A percentile compares a stretch with the other conserved stretches of the same genome.
Evolutionary conservation across 2,888 invertebrate genomes (phyloP).

Genomic region (Limnephilus marmoratus): DNA sequence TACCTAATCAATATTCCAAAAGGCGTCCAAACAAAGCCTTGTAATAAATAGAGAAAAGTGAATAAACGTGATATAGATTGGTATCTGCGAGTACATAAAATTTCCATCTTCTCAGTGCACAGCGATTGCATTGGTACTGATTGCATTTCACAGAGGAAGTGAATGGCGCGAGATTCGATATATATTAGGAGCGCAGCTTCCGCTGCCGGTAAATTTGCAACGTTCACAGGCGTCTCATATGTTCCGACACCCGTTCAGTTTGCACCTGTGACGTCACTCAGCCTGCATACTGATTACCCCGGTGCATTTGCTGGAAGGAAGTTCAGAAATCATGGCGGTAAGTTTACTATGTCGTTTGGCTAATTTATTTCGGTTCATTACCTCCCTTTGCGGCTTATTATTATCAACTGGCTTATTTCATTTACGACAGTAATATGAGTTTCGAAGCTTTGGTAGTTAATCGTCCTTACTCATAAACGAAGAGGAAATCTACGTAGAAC

Average conservation of each 20-base stretch:
- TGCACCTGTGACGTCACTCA: conserved; percentile 49
- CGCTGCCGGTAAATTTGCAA: conserved; percentile 41
- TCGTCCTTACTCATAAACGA: neutral
- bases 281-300: conserved; percentile 44
- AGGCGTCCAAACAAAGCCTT: neutral
- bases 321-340: conserved; percentile 28
- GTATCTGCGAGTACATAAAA: conserved; percentile 29
- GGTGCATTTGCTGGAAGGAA: conserved; percentile 7
- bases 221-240: conserved; percentile 36
- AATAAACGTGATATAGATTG: conserved; percentile 3
- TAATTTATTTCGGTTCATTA: neutral
- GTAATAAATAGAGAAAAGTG: neutral
- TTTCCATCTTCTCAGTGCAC: conserved; percentile 39
- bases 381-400: neutral
- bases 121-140: conserved; percentile 40
- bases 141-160: conserved; percentile 43
- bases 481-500: neutral
- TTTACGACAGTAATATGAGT: neutral
- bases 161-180: conserved; percentile 50
- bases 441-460: neutral
- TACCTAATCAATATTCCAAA: neutral
- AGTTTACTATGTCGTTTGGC: neutral
- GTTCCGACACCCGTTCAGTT: conserved; percentile 39
- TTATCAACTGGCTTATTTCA: neutral
- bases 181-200: conserved; percentile 46